phyloP scores from a whole-genome alignment of 1,140 invertebrate genomes.

The Calliphora vicina region DNA sequence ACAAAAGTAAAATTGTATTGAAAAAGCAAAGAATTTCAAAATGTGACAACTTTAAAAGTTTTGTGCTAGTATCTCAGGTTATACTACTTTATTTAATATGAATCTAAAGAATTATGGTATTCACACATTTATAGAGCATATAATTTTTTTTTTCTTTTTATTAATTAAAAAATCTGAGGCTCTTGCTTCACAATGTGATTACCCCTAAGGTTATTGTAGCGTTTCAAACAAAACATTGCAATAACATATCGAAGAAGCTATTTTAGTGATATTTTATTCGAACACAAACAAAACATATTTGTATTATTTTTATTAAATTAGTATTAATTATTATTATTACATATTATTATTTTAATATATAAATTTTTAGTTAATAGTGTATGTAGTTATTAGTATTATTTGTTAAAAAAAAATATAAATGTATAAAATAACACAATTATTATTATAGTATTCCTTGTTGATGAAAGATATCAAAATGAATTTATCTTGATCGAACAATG shows the following conservation, averaged over 20 bases:
- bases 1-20: too few species aligned
- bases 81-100: background rate
- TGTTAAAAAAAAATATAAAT: background rate
- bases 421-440: background rate
- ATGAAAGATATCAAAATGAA: too few species aligned
- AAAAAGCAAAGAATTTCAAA: background rate
- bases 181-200: background rate
- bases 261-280: constrained; percentile 31
- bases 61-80: constrained; percentile 12
- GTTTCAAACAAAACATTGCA: background rate
- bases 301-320: constrained; percentile 3
- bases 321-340: background rate
- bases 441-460: too few species aligned
- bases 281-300: background rate
- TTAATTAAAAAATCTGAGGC: background rate
- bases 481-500: background rate
- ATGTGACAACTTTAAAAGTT: background rate
- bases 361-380: background rate
- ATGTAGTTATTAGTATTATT: background rate
- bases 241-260: constrained; percentile 24
- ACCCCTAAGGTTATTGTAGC: background rate
- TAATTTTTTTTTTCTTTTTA: too few species aligned
- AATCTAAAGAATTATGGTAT: background rate
- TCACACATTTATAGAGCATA: background rate
- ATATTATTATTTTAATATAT: background rate